A percentile compares a stretch with the other conserved stretches of the same genome.
Evolutionary conservation across 2,113 vertebrate species (phyloP).

Genomic region (Lichenostomus cassidix): DNA sequence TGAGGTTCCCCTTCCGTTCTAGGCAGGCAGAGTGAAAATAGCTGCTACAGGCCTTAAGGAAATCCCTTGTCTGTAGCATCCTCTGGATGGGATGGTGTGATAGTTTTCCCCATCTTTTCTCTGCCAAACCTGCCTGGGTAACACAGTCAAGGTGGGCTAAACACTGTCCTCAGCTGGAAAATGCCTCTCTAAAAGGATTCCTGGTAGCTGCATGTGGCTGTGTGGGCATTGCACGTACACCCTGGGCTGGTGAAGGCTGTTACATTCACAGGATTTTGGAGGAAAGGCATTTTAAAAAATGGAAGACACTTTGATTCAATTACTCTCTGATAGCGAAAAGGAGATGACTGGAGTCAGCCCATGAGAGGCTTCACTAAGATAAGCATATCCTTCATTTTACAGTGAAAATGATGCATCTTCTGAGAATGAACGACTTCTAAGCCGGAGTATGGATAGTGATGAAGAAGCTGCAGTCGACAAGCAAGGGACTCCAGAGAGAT

Average conservation of each 20-base stretch:
- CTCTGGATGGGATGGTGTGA: background rate
- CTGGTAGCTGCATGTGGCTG: background rate
- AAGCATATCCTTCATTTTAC: conserved; percentile 11
- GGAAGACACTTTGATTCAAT: background rate
- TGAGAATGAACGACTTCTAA: conserved; percentile 94
- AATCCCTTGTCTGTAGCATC: background rate
- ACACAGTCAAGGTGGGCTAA: background rate
- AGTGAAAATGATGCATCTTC: conserved; percentile 98
- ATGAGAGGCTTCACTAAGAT: background rate
- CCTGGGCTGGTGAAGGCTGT: background rate
- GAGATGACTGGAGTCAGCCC: background rate
- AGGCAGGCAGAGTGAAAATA: background rate
- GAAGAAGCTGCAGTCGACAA: conserved; percentile 92
- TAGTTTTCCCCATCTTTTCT: background rate
- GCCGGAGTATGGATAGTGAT: conserved; percentile 95
- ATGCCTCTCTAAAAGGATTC: background rate
- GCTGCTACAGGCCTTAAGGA: background rate
- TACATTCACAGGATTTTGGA: background rate
- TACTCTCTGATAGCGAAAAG: background rate
- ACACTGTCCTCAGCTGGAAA: background rate
- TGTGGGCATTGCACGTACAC: background rate
- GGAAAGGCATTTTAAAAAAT: background rate
- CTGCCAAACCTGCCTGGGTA: background rate
- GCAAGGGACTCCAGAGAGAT: conserved; percentile 87
- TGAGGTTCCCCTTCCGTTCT: background rate